Percentiles rank a stretch among this genome's conserved stretches.
Conservation (phyloP, 2,113 vertebrate genomes). For the Rhineura floridana region DNA sequence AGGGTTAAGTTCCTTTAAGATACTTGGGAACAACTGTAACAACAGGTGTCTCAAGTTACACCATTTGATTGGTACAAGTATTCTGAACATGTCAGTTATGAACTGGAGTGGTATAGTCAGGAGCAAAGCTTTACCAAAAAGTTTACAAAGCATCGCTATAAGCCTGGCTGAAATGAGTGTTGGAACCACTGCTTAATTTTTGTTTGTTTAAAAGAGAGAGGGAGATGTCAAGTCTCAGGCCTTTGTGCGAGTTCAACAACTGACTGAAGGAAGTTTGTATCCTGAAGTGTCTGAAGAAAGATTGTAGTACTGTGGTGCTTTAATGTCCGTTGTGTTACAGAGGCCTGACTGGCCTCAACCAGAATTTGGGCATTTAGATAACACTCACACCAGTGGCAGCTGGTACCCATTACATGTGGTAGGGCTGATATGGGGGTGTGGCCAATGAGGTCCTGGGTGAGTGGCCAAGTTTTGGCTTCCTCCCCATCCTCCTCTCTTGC, state of each 20-base stretch:
- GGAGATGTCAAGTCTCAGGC: not conserved
- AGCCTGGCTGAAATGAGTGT: not conserved
- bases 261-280: not conserved
- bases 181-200: not conserved
- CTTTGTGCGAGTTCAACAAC: not conserved
- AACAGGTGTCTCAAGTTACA: not conserved
- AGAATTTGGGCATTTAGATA: too few species aligned
- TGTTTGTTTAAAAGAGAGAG: not conserved
- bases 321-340: too few species aligned
- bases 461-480: too few species aligned
- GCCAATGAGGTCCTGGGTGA: too few species aligned
- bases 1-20: not conserved
- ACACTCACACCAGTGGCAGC: too few species aligned
- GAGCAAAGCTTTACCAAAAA: not conserved
- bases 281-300: not conserved
- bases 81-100: not conserved
- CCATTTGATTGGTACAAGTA: not conserved
- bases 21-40: not conserved
- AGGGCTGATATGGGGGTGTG: too few species aligned
- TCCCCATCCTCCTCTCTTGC: too few species aligned
- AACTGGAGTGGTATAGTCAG: not conserved
- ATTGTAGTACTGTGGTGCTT: not conserved
- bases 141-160: not conserved
- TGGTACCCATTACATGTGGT: too few species aligned
- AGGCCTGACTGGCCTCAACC: too few species aligned